Evolutionary conservation across 2,113 vertebrate genomes (phyloP).

Genomic region (Thalassarche chlororhynchos): DNA sequence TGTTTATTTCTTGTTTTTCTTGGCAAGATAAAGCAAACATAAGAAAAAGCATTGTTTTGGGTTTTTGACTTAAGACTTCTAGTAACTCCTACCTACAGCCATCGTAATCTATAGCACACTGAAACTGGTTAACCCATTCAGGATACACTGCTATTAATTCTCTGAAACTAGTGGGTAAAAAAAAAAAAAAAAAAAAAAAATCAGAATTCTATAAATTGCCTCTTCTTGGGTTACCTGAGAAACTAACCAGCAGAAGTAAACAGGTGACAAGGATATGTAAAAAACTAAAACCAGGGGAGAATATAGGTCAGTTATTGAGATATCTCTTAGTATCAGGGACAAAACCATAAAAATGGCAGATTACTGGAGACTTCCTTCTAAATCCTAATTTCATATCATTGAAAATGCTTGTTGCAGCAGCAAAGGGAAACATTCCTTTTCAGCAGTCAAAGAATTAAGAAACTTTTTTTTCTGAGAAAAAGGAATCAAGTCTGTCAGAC

Average conservation of each 20-base stretch:
- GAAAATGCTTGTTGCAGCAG: not conserved
- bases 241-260: not conserved
- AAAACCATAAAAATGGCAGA: not conserved
- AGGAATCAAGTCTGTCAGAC: not conserved
- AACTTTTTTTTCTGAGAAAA: not conserved
- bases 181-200: not conserved
- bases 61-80: not conserved
- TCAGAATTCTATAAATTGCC: not conserved
- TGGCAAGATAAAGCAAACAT: not conserved
- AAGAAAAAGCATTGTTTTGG: not conserved
- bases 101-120: not conserved
- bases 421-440: not conserved
- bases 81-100: not conserved
- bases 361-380: not conserved
- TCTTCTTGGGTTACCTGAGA: not conserved
- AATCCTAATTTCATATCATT: not conserved
- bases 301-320: not conserved
- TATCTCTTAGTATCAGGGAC: not conserved
- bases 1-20: not conserved
- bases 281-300: not conserved
- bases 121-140: not conserved
- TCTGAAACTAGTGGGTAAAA: not conserved
- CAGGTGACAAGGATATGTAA: not conserved
- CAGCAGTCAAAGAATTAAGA: not conserved
- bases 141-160: not conserved